These are phyloP conservation scores for Saccostrea cuccullata DNA, from an alignment of 1,140 invertebrate species.

Conservation along the genomic window DNA sequence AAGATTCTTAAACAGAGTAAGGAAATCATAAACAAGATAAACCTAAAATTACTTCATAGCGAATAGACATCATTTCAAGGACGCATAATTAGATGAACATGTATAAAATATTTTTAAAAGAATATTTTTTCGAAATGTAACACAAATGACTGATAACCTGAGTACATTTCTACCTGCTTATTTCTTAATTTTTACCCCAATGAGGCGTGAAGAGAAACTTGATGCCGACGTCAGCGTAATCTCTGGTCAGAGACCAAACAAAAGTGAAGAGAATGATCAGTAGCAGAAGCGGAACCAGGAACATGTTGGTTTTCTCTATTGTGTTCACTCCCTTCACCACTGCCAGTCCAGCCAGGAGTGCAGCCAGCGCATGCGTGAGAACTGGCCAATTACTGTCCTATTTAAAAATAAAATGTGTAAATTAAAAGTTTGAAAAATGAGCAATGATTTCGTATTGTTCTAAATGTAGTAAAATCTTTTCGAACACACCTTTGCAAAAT, in stretches of 20 bases:
- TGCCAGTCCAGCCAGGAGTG: constrained; percentile 66
- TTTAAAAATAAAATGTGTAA: constrained; percentile 30
- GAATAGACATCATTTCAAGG: no score
- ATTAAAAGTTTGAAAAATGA: neutral
- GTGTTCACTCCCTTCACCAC: constrained; percentile 72
- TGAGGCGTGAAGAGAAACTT: constrained; percentile 72
- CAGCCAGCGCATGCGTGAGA: constrained; percentile 66
- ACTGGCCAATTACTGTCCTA: constrained; percentile 73
- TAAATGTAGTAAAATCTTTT: neutral
- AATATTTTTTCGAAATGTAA: no score
- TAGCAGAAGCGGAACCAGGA: constrained; percentile 72
- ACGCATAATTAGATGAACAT: no score
- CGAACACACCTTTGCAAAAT: constrained; percentile 69
- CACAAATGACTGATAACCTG: no score
- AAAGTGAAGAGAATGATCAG: constrained; percentile 73
- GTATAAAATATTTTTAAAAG: no score
- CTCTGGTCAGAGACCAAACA: constrained; percentile 70
- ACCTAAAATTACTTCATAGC: no score
- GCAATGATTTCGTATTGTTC: neutral
- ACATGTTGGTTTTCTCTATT: constrained; percentile 75
- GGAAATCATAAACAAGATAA: neutral
- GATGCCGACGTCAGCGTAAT: constrained; percentile 68
- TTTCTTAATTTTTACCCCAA: constrained; percentile 66
- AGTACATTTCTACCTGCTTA: no score
- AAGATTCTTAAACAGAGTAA: constrained; percentile 63